phyloP scores from a whole-genome alignment of 2,888 invertebrate genomes.

The Eulithis prunata region DNA sequence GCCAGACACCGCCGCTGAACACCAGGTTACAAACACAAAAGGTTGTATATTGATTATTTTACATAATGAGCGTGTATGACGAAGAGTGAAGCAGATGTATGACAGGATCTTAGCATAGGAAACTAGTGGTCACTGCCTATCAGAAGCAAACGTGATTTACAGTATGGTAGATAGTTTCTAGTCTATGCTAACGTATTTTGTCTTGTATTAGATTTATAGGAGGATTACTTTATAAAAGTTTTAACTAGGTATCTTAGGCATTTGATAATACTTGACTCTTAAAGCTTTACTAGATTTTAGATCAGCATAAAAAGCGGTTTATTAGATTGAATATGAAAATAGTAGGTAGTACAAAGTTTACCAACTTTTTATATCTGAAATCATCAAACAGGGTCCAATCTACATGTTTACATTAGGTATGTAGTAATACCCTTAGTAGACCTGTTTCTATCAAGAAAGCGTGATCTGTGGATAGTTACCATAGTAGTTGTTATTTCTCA shows the following conservation, averaged over 20 bases:
- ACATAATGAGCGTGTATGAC: conserved; percentile 14
- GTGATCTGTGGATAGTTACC: not conserved
- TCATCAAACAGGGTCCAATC: not conserved
- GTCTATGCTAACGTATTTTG: not conserved
- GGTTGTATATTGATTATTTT: conserved; percentile 68
- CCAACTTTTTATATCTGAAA: no score
- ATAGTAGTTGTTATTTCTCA: not conserved
- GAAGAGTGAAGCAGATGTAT: not conserved
- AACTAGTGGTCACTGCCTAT: not conserved
- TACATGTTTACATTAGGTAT: not conserved
- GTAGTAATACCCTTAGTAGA: not conserved
- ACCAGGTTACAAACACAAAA: conserved; percentile 69
- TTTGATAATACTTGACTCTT: no score
- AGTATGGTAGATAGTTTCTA: not conserved
- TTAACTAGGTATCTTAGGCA: no score
- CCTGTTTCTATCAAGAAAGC: no score
- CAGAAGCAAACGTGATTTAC: not conserved
- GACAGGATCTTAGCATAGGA: not conserved
- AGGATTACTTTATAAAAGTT: no score
- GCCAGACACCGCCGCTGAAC: conserved; percentile 75
- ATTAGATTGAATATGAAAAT: no score
- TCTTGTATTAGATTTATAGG: no score
- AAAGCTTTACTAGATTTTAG: not conserved
- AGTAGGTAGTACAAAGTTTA: no score
- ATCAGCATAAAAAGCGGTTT: not conserved